These are phyloP conservation scores for Drosophila lini DNA, from an alignment of 1,140 invertebrate species.

Conservation along the genomic window DNA sequence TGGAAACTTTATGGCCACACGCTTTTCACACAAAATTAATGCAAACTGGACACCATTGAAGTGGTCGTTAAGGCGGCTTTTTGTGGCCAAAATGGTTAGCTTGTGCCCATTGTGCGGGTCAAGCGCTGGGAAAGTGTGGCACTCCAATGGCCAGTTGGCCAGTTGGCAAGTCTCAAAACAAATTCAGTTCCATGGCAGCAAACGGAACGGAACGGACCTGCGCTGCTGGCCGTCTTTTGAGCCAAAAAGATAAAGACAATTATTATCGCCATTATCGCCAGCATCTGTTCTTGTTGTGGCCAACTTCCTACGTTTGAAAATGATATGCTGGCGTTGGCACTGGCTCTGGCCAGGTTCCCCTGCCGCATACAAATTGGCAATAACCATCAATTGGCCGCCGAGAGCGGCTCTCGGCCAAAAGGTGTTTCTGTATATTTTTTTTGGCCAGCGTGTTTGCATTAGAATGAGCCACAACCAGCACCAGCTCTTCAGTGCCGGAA, in stretches of 20 bases:
- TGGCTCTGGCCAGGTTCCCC: conserved; percentile 10
- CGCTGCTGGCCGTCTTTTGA: conserved; percentile 52
- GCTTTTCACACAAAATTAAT: conserved; percentile 65
- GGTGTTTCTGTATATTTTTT: conserved; percentile 31
- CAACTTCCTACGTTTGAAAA: conserved; percentile 64
- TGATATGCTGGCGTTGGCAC: conserved; percentile 59
- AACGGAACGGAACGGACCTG: conserved; percentile 39
- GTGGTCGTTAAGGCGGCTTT: conserved; percentile 41
- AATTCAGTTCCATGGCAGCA: conserved; percentile 42
- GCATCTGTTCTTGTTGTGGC: conserved; percentile 66
- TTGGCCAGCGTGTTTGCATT: conserved; percentile 69
- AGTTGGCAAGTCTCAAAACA: conserved; percentile 27
- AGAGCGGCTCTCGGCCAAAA: conserved; percentile 45
- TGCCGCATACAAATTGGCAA: conserved; percentile 78
- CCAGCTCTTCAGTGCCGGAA: conserved; percentile 32
- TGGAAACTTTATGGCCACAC: conserved; percentile 62
- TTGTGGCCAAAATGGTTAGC: conserved; percentile 62
- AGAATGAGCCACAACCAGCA: conserved; percentile 66
- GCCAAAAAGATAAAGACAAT: conserved; percentile 81
- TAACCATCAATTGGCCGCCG: conserved; percentile 78
- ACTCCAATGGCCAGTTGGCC: conserved; percentile 38
- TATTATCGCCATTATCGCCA: conserved; percentile 83
- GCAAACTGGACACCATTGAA: conserved; percentile 68
- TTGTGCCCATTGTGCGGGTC: conserved; percentile 69
- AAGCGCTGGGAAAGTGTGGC: conserved; percentile 61